These are phyloP conservation scores for Drosophila asahinai DNA, from an alignment of 1,140 invertebrate genomes.

Conservation along the genomic window DNA sequence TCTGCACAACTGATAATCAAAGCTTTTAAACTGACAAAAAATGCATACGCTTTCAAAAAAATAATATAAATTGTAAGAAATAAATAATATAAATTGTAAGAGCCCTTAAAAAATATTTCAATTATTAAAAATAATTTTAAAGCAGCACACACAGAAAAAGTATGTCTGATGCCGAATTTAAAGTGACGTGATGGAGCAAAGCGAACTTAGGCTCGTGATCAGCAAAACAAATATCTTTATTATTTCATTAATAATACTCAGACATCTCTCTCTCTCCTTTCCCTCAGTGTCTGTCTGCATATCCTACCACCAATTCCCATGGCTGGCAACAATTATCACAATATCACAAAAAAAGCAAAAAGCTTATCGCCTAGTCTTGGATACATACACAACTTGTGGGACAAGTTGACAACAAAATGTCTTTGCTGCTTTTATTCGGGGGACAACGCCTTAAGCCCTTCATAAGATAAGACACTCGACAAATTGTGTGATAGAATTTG, in stretches of 20 bases:
- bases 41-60: not conserved
- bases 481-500: constrained; percentile 26
- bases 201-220: no score
- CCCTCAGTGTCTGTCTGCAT: not conserved
- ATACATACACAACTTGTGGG: constrained; percentile 25
- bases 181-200: no score
- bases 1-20: constrained; percentile 3
- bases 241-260: no score
- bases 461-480: constrained; percentile 18
- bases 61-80: not conserved
- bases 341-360: not conserved
- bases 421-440: constrained; percentile 12
- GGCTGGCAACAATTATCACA: constrained; percentile 29
- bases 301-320: constrained; percentile 11
- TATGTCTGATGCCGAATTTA: no score
- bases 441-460: constrained; percentile 37
- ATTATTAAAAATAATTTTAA: no score
- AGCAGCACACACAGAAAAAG: no score
- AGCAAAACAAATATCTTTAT: no score
- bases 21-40: constrained; percentile 11
- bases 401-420: constrained; percentile 25
- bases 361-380: constrained; percentile 19
- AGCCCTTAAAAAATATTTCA: no score
- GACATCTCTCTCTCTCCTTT: not conserved
- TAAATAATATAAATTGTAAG: not conserved